Percentiles rank a stretch among this genome's conserved stretches.
phyloP scores from a whole-genome alignment of 2,888 invertebrate genomes.

The Elgonia sp. region DNA sequence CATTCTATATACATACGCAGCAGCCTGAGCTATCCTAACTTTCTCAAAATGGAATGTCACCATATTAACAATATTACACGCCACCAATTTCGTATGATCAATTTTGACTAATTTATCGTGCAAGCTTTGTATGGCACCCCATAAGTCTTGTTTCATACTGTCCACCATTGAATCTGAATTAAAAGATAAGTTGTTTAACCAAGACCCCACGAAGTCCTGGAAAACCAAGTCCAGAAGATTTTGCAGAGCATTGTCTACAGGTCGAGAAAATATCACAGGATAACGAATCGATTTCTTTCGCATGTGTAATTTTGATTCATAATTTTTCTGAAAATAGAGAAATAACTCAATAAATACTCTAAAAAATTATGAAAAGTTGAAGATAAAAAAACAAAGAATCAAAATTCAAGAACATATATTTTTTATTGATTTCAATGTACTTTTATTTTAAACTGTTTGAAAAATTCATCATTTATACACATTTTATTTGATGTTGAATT shows the following conservation, averaged over 20 bases:
- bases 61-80: constrained; percentile 93
- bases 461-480: no score
- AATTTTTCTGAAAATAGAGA: constrained; percentile 82
- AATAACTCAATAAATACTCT: constrained; percentile 19
- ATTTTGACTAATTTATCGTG: constrained; percentile 92
- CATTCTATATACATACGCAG: constrained; percentile 89
- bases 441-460: no score
- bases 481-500: no score
- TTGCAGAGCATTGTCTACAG: constrained; percentile 94
- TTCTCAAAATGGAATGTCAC: constrained; percentile 95
- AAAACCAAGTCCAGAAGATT: constrained; percentile 93
- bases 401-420: no score
- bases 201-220: constrained; percentile 93
- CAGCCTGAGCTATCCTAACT: constrained; percentile 92
- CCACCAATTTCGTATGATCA: constrained; percentile 94
- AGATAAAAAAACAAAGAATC: no score
- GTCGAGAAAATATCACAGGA: constrained; percentile 94
- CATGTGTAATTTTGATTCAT: constrained; percentile 83
- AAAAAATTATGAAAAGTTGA: no score
- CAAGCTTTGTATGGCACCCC: constrained; percentile 93
- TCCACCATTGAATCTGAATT: constrained; percentile 90
- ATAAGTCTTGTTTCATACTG: constrained; percentile 93
- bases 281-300: constrained; percentile 88
- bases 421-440: no score
- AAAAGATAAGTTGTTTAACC: constrained; percentile 92